Evolutionary conservation across 2,888 invertebrate species (phyloP), one percentile per base, ranked within the genome.

Genomic region (Andrena praecox): DNA sequence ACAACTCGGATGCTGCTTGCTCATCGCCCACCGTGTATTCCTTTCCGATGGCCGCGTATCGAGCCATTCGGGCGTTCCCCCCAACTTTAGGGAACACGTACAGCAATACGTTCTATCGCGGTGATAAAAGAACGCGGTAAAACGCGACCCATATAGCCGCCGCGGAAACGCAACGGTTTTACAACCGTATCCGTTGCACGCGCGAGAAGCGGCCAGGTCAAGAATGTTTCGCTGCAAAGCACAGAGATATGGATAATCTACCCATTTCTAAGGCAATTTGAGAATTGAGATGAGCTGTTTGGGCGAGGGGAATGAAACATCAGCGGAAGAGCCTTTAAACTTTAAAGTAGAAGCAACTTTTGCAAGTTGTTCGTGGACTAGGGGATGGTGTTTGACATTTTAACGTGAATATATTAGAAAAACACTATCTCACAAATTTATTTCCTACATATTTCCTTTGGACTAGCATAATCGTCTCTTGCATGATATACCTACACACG

Each of bases 71-170:
- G 29, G n/a, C 48, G 24, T 77, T 62, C 33, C 29, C 27, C 52
- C 8, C 8, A 63, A 64, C 42, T 63, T 56, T 12, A n/a, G 42
- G 29, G 31, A 72, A 79, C 72, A 80, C 79, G 68, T 68, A 68
- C 67, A 29, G 71, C 67, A 56, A 62, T 72, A 78, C 63, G 72
- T 78, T 79, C 67, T 50, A 68, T 72, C 63, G 62, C 20, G 63
- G 71, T 71, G 75, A 80, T 80, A 82, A 82, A 82, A 82, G 75
- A 71, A 71, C 62, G 50, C 70, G 63, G 56, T 80, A 75, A 80
- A 82, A 10, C 67, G 80, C 70, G 79, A 50, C 48, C 50, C 68
- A 29, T 33, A 24, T 35, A 52, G 29, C 35, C 48, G 35, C 3
- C 27, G 31, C 54, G 67, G 64, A 69, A 79, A 73, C 69, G 79